phyloP scores from a whole-genome alignment of 2,113 vertebrate species.

The cattle (Bos taurus) region ARS-UCD2.0 NC_037346.1:47889001-47889500 shows the following conservation, averaged over 20 bases:
- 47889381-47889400: background rate
- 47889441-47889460: background rate
- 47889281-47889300: background rate
- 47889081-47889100: conserved; percentile 3
- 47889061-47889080: background rate
- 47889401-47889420: background rate
- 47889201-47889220: conserved; percentile 10
- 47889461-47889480: background rate
- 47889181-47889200: background rate
- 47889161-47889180: background rate
- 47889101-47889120: conserved; percentile 1
- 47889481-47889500: background rate
- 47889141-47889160: background rate
- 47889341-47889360: background rate
- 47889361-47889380: background rate
- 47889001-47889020: background rate
- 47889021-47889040: conserved; percentile 11
- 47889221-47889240: conserved; percentile 11
- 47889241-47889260: background rate
- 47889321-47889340: background rate
- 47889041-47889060: background rate
- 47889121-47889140: background rate
- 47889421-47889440: background rate
- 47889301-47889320: background rate
- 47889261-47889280: background rate